Percentiles rank a stretch among this genome's conserved stretches.
phyloP scores from a whole-genome alignment of 2,888 invertebrate species.

The Chloroclysta siterata region DNA sequence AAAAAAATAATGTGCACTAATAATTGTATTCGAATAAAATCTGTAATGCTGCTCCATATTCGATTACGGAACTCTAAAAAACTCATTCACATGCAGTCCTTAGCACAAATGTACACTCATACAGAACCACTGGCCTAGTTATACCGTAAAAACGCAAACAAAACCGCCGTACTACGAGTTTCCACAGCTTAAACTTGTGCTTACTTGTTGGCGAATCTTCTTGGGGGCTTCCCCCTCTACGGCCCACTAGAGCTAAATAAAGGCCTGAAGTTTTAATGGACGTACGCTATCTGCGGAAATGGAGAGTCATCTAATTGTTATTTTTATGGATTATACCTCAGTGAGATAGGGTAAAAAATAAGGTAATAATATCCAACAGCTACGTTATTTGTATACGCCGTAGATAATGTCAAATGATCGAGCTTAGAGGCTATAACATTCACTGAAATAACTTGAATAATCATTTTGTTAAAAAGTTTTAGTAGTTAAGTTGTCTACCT shows the following conservation, averaged over 20 bases:
- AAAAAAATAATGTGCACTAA: no score
- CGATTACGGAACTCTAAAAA: background rate
- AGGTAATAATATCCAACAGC: background rate
- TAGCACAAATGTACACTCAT: constrained; percentile 12
- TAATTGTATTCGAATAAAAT: no score
- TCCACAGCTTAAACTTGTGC: constrained; percentile 54
- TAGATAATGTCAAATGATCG: no score
- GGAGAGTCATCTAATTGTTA: constrained; percentile 45
- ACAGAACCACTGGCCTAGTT: constrained; percentile 39
- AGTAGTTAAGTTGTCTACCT: no score
- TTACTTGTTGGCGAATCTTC: constrained; percentile 45
- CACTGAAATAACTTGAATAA: no score
- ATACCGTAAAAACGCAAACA: constrained; percentile 51
- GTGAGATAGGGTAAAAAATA: constrained; percentile 19
- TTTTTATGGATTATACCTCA: constrained; percentile 37
- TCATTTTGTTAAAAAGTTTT: no score
- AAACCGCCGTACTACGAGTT: constrained; percentile 48
- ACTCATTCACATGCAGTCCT: background rate
- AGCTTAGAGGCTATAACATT: no score
- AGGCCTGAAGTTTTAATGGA: constrained; percentile 58
- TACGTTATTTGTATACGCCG: no score
- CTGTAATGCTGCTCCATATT: background rate
- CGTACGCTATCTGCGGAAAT: constrained; percentile 47
- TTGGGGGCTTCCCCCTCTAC: constrained; percentile 30
- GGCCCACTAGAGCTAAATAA: constrained; percentile 47